These are phyloP conservation scores for Panagrolaimus sp. DNA, from an alignment of 1,140 invertebrate genomes.

Conservation along the genomic window DNA sequence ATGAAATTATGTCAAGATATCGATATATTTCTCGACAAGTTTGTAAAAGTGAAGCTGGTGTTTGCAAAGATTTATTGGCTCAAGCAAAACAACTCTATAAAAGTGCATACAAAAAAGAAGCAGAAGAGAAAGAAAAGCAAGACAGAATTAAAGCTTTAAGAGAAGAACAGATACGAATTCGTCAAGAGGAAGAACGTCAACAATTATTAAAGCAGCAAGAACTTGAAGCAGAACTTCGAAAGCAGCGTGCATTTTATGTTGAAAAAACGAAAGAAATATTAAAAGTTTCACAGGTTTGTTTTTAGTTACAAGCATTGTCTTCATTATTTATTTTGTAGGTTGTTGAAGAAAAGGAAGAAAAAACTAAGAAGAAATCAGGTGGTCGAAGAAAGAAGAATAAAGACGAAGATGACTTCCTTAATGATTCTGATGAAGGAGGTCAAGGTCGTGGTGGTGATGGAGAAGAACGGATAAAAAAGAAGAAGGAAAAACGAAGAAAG, in stretches of 20 bases:
- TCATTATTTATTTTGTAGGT: constrained; percentile 18
- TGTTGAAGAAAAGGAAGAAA: background rate
- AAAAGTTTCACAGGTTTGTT: constrained; percentile 1
- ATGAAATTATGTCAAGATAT: constrained; percentile 3
- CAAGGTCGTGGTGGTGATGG: background rate
- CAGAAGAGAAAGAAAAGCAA: background rate
- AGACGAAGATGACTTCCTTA: background rate
- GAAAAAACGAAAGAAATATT: background rate
- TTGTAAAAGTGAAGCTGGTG: background rate
- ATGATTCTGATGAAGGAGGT: background rate
- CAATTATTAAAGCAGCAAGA: background rate
- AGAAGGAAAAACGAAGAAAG: constrained; percentile 7
- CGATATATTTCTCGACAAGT: background rate
- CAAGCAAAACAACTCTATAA: constrained; percentile 4
- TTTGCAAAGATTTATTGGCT: background rate
- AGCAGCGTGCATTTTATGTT: background rate
- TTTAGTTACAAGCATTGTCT: background rate
- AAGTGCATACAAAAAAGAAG: background rate
- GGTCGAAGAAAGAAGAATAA: background rate
- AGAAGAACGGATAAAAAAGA: background rate
- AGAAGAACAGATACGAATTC: background rate
- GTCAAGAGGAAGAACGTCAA: background rate
- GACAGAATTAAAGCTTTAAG: background rate
- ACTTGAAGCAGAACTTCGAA: background rate
- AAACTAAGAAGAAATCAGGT: background rate